Percentiles rank a stretch among this genome's conserved stretches.
These are phyloP conservation scores for Manduca sexta DNA, from an alignment of 1,140 invertebrate genomes.

Conservation along the genomic window DNA sequence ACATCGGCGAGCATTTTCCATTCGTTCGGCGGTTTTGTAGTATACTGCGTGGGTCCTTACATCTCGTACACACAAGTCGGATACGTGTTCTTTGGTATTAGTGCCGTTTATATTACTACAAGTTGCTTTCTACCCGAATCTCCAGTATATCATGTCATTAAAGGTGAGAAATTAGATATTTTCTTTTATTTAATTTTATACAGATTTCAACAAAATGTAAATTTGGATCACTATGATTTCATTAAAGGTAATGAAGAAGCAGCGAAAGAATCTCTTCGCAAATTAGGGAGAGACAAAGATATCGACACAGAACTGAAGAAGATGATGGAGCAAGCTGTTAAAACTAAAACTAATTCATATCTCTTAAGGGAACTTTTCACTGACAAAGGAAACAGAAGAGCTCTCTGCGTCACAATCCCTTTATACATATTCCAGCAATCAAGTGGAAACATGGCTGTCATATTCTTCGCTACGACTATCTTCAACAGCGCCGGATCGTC, in stretches of 20 bases:
- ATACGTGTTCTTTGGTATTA: slow-evolving; percentile 23
- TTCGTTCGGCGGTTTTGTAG: slow-evolving; percentile 29
- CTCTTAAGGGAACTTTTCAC: slow-evolving; percentile 22
- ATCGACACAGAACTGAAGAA: slow-evolving; percentile 12
- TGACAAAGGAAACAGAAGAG: slow-evolving; percentile 24
- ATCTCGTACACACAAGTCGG: slow-evolving; percentile 16
- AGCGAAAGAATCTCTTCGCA: slow-evolving; percentile 13
- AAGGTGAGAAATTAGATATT: slow-evolving; percentile 16
- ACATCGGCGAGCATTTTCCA: slow-evolving; percentile 27
- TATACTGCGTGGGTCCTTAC: slow-evolving; percentile 31
- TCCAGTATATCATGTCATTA: slow-evolving; percentile 26
- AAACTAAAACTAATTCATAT: slow-evolving; percentile 6
- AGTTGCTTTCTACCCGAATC: slow-evolving; percentile 25
- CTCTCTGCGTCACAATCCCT: slow-evolving; percentile 11
- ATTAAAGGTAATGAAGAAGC: slow-evolving; percentile 16
- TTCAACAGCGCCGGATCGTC: slow-evolving; percentile 34
- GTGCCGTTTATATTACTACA: slow-evolving; percentile 13
- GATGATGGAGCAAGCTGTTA: slow-evolving; percentile 8
- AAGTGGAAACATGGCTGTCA: slow-evolving; percentile 55
- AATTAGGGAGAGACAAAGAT: slow-evolving; percentile 20
- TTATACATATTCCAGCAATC: slow-evolving; percentile 46
- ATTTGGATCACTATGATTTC: too few relatives aligned
- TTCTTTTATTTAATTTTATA: too few relatives aligned
- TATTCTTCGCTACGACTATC: slow-evolving; percentile 69
- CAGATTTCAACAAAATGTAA: too few relatives aligned